Conservation (phyloP, 2,888 invertebrate genomes). For the Philereme transversata region DNA sequence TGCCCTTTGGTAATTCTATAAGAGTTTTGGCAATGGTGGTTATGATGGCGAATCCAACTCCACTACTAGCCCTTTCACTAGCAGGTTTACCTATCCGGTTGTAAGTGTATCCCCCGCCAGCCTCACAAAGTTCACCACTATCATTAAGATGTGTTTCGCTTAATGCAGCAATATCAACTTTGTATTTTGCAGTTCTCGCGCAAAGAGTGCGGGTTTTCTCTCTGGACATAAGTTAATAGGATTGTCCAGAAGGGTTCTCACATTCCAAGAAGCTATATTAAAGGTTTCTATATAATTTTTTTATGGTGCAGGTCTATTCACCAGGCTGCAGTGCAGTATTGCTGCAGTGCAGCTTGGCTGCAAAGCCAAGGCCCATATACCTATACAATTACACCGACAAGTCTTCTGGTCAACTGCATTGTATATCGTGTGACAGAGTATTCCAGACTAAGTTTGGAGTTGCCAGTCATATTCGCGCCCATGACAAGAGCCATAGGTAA, state of each 20-base stretch:
- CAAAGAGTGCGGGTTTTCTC: constrained; percentile 29
- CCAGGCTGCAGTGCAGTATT: too few relatives aligned
- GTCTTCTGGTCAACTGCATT: too few relatives aligned
- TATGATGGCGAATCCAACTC: constrained; percentile 27
- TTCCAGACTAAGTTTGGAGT: too few relatives aligned
- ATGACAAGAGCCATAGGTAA: too few relatives aligned
- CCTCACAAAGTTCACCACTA: constrained; percentile 23
- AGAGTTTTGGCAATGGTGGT: constrained; percentile 23
- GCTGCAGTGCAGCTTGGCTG: too few relatives aligned
- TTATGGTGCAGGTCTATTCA: too few relatives aligned
- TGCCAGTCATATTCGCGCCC: too few relatives aligned
- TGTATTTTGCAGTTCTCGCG: constrained; percentile 24
- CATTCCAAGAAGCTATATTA: constrained; percentile 27
- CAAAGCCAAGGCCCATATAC: too few relatives aligned
- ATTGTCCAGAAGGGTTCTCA: constrained; percentile 26
- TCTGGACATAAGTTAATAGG: constrained; percentile 30
- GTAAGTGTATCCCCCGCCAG: constrained; percentile 26
- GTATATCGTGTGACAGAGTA: too few relatives aligned
- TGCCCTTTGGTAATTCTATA: constrained; percentile 26
- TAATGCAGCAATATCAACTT: constrained; percentile 22
- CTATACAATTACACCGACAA: too few relatives aligned
- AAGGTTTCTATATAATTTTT: too few relatives aligned
- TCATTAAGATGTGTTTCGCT: constrained; percentile 29
- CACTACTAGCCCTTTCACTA: constrained; percentile 18
- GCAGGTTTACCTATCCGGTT: constrained; percentile 25